Base-by-base conservation (phyloP, 2,797 vertebrate genomes). In the Halcyon leucocephala region DNA sequence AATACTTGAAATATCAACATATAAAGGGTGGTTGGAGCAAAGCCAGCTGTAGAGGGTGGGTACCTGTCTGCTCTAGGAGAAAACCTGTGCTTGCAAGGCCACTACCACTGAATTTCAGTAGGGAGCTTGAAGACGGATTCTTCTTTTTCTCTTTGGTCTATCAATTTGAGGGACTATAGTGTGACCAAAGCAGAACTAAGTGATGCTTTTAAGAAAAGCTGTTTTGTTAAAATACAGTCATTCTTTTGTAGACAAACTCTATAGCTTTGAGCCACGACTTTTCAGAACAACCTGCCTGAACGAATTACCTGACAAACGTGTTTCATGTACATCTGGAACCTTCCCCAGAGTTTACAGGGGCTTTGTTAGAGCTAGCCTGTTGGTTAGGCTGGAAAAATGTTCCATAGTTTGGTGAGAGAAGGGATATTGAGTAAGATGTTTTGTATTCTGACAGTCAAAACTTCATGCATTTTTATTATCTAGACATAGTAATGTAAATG, bases 151-250 rank as follows among this genome's bases (percentile, higher is more conserved):
- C 15, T 60, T 67, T 92, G 54, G 48, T 79, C 70, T 33, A 48
- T 49, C 44, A 48, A 19, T 67, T 91, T 60, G 52, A 82, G 57
- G 69, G 55, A 25, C 37, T 61, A 0, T 17, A 77, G 85, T 35
- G 25, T 86, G 80, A 83, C 42, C 66, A 35, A 31, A 74, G 66
- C 77, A 89, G 79, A 80, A 41, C 6, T 4, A 82, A 83, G 51
- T 41, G 21, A 4, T 12, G 18, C 29, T 52, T 73, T 77, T 37
- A 42, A 74, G 85, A 93, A 82, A 82, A 87, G 54, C 54, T 74
- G 66, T 62, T 78, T 82, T 94, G 66, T 87, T 51, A 82, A 91
- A 89, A 76, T 82, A 76, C 14, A 39, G 29, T 60, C 20, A 28
- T 60, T 58, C n/a, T 77, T 86, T 61, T 90, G 67, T 76, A 48